Evolutionary conservation across 2,797 vertebrate species (phyloP), one percentile per base, ranked within the genome.

Genomic region (Dicrostonyx torquatus): DNA sequence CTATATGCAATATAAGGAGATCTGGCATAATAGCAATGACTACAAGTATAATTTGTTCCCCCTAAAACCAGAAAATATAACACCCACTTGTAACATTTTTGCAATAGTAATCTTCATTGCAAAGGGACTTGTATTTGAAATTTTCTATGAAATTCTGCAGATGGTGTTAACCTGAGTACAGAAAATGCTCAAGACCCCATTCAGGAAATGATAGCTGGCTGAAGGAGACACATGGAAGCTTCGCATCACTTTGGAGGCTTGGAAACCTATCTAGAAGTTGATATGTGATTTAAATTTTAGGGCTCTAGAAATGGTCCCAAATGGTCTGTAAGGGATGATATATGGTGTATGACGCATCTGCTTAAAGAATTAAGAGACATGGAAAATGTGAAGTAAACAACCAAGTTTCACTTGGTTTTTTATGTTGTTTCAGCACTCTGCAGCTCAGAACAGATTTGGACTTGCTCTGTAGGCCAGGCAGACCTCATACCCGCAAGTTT

Each of bases 141-240:
- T 91, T 87, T 89, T 72, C 29, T 89, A 8, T 66, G 14, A 89
- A 92, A 87, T 91, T 91, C 40, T n/a, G 72, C 34, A 90, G 75
- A 77, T 14, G 29, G 14, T 87, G 11, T 85, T 64, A 93, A 4
- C 72, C 55, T 88, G 31, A 85, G 11, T 72, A 48, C 12, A 84
- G 62, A 95, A 8, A 92, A 31, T 53, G n/a, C 53, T 93, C 82
- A 40, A 14, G 1, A 68, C 3, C 8, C 86, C 11, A 83, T 48
- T 85, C 26, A 37, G 29, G 4, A 76, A 80, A 80, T 60, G 76
- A 18, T 70, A 53, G 78, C 58, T 75, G 45, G 24, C 58, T 62
- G 26, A 93, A 55, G 85, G 89, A 90, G 93, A 26, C 85, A 48
- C 10, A 1, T 66, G 53, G 43, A 70, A 2, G 24, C 17, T 73